Base-by-base conservation (phyloP, 2,888 invertebrate genomes). In the Biston stratarius region DNA sequence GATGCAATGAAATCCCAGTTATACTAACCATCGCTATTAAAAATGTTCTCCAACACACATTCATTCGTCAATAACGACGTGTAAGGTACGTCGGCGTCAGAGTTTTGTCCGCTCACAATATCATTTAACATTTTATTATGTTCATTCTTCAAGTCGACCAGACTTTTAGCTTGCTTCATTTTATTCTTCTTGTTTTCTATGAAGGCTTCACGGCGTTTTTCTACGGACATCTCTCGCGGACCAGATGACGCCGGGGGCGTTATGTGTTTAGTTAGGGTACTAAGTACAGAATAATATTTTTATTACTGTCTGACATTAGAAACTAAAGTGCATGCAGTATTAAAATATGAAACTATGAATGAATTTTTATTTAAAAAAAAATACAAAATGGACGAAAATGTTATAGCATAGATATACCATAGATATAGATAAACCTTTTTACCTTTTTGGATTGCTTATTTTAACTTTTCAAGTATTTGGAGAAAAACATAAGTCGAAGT, bases 231-330 rank as follows among this genome's bases (percentile, higher is more conserved):
- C 69, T 84, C 87, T 53, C 85, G 84, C n/a, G 88, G 83, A 9
- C 83, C 84, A 0, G 91, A 88, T 0, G 93, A 92, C 0, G 94
- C 88, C 0, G 96, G 95, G 0, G 96, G 96, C 0, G 96, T 96
- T 87, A 96, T 95, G 79, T 96, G 96, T 81, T 96, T 95, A 14
- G 96, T 96, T 75, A 96, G 83, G 0, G 96, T 96, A 76, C 96
- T 96, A 81, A 52, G 3, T 38, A 38, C 0, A 38, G 6, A 6
- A 38, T 1, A 38, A 38, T 38, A 38, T 38, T 8, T 38, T 38
- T 38, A 38, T 9, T 38, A 6, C 9, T 24, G 24, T 24, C 24
- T 24, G 24, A 3, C 3, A 24, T 24, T 24, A 24, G 24, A 24
- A 24, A 24, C 24, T 2, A 24, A 24, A 24, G 24, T 24, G 3